These are phyloP conservation scores for Cydia pomonella DNA, from an alignment of 1,140 invertebrate genomes.

Conservation along the genomic window DNA sequence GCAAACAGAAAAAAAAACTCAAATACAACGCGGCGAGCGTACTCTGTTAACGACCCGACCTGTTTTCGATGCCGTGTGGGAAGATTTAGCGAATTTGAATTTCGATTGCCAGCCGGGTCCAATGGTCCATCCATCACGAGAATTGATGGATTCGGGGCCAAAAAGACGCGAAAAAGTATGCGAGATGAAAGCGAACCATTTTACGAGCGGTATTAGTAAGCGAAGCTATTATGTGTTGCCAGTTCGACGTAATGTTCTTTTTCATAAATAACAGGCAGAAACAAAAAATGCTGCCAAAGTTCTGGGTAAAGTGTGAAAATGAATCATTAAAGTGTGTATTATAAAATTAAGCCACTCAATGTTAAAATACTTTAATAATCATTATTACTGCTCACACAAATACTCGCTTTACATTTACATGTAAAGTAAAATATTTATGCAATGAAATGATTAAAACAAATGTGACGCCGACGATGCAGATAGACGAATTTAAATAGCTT, in stretches of 20 bases:
- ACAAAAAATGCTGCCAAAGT: not conserved
- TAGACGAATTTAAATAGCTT: not conserved
- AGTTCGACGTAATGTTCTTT: constrained; percentile 21
- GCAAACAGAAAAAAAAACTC: constrained; percentile 66
- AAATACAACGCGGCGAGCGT: constrained; percentile 59
- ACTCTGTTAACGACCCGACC: constrained; percentile 76
- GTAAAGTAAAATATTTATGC: not conserved
- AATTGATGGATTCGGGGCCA: constrained; percentile 78
- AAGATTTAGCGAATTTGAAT: constrained; percentile 80
- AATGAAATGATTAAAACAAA: not conserved
- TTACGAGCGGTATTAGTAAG: constrained; percentile 67
- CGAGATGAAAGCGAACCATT: constrained; percentile 72
- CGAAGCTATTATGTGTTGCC: constrained; percentile 57
- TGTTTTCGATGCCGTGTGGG: constrained; percentile 71
- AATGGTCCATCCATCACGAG: constrained; percentile 74
- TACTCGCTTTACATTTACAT: constrained; percentile 4
- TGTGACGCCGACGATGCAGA: not conserved
- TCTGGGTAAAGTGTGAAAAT: constrained; percentile 23
- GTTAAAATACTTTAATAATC: constrained; percentile 1
- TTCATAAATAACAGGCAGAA: constrained; percentile 11
- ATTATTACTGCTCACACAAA: constrained; percentile 1
- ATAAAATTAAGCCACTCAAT: constrained; percentile 5
- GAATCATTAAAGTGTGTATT: constrained; percentile 5
- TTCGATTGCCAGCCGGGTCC: constrained; percentile 64
- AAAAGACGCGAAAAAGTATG: constrained; percentile 63